Conservation (phyloP, 2,113 vertebrate genomes). For the Microcebus griseorufus region DNA sequence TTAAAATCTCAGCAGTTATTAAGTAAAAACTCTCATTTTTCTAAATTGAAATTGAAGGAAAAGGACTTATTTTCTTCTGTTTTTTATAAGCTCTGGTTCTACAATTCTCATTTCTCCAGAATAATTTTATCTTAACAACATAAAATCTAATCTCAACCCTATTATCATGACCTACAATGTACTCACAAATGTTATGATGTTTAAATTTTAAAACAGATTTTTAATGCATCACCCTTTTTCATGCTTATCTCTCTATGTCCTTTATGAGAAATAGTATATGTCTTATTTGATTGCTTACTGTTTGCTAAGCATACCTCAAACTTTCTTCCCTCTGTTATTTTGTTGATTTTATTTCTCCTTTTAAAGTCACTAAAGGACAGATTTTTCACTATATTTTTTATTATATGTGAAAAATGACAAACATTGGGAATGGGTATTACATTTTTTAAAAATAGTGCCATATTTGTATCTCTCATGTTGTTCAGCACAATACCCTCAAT, state of each 20-base stretch:
- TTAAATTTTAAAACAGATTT: constrained; percentile 2
- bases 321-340: not conserved
- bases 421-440: not conserved
- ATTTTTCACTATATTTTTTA: not conserved
- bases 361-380: not conserved
- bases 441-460: not conserved
- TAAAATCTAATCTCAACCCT: constrained; percentile 37
- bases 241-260: not conserved
- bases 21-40: constrained; percentile 20
- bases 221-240: not conserved
- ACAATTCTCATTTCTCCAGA: not conserved
- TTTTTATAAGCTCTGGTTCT: not conserved
- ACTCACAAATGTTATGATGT: not conserved
- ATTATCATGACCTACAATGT: not conserved
- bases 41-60: not conserved
- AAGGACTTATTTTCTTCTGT: not conserved
- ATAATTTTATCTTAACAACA: not conserved
- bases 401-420: constrained; percentile 7
- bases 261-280: not conserved
- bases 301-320: not conserved
- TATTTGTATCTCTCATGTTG: not conserved
- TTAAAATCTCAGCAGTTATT: not conserved
- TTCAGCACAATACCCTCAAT: not conserved
- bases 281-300: not conserved
- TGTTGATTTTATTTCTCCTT: constrained; percentile 30